Percentiles rank a stretch among this genome's conserved stretches.
phyloP scores from a whole-genome alignment of 2,888 invertebrate species.

The Altica lythri region DNA sequence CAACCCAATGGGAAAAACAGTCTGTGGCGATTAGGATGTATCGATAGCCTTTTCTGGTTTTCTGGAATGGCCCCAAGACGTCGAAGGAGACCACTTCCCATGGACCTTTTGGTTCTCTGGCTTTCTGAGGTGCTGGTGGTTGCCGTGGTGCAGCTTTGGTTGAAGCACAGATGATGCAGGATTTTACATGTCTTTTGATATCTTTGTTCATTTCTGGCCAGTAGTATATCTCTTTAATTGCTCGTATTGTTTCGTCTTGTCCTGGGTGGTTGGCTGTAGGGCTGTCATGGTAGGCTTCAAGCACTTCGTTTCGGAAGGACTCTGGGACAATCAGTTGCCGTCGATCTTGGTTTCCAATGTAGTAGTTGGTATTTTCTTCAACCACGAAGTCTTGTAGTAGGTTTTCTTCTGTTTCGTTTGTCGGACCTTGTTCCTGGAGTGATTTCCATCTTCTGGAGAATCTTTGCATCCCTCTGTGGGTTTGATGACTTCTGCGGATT shows the following conservation, averaged over 20 bases:
- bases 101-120: not conserved
- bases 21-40: conserved; percentile 15
- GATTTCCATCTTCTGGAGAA: no score
- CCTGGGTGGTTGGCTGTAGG: conserved; percentile 36
- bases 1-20: conserved; percentile 15
- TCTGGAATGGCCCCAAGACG: conserved; percentile 18
- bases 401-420: no score
- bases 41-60: not conserved
- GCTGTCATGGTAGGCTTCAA: conserved; percentile 17
- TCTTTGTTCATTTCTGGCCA: conserved; percentile 39
- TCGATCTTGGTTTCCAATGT: no score
- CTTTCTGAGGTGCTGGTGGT: not conserved
- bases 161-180: conserved; percentile 13
- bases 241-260: conserved; percentile 33
- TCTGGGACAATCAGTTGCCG: not conserved
- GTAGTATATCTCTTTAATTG: conserved; percentile 33
- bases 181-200: not conserved
- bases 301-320: not conserved
- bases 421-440: no score
- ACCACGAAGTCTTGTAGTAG: no score
- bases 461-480: no score
- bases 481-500: no score
- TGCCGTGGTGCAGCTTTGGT: conserved; percentile 6
- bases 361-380: no score
- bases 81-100: conserved; percentile 16